Base-by-base conservation (phyloP, 1,140 invertebrate genomes). In the Macrosteles quadrilineatus region DNA sequence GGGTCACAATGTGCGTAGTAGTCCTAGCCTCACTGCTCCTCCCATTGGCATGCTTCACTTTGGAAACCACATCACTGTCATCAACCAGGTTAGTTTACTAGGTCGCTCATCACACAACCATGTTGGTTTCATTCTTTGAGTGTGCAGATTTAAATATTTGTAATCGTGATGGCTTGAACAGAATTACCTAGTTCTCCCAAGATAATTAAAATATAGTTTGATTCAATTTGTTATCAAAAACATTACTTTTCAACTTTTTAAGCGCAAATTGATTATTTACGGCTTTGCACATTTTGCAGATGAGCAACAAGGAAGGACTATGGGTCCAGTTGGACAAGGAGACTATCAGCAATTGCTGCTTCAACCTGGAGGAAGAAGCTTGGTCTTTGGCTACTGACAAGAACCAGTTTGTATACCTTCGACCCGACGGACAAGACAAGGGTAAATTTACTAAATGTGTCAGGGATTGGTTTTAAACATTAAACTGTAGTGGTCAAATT, bases 1-100 rank as follows among this genome's bases (percentile, higher is more conserved):
- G 23, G 91, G 91, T 12, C 92, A 94, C 78, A 93, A 94, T 76
- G 88, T 95, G 67, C 81, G 92, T 36, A 87, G 85, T 71, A 81
- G 84, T 70, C 91, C 92, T 0, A 90, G 83, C 76, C 79, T 93
- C n/a, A 89, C 89, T 78, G 90, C 91, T 1, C 83, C 88, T 2
- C 86, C 90, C 14, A 86, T 94, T 59, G 91, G 91, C 14, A 92
- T 91, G 85, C 77, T 94, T 1, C 87, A 88, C 2, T 81, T 91
- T 30, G 90, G 90, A n/a, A 91, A 91, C 78, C 80, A 83, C 43
- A 83, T 94, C 43, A 85, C 83, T 55, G 86, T 88, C 43, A 83
- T 87, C 67, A 87, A 90, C 79, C 88, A 90, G 77, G 88, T 92
- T 77, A 83, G 84, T 80, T 12, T 68, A 53, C 43, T n/a, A n/a